These are phyloP conservation scores for Lymantria monacha DNA, from an alignment of 2,888 invertebrate genomes.

Conservation along the genomic window DNA sequence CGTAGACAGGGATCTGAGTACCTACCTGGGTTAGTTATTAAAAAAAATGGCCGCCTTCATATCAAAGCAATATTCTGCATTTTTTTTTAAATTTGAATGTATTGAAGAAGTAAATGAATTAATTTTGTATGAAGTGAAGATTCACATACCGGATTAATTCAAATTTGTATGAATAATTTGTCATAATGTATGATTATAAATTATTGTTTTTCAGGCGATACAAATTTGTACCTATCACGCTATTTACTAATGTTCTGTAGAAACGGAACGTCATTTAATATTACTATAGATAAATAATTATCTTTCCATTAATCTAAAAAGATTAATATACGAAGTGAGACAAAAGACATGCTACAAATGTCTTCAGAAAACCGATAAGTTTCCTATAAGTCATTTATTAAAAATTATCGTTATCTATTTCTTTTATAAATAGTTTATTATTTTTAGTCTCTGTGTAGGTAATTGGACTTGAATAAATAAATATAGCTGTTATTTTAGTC, in stretches of 20 bases:
- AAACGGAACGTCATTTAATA: constrained; percentile 16
- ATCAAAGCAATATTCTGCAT: background rate
- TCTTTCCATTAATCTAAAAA: constrained; percentile 26
- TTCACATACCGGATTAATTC: background rate
- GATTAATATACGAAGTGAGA: constrained; percentile 21
- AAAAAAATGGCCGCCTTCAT: too few relatives aligned
- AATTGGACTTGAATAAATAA: too few relatives aligned
- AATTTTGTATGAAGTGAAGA: too few relatives aligned
- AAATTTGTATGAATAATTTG: background rate
- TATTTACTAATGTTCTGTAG: constrained; percentile 20
- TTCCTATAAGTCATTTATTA: background rate
- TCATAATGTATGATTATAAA: background rate
- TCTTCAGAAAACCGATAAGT: constrained; percentile 11
- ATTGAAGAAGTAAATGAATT: too few relatives aligned
- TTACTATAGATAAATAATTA: constrained; percentile 27
- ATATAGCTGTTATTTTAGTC: too few relatives aligned
- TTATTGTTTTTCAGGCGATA: constrained; percentile 17
- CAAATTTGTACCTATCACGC: constrained; percentile 17
- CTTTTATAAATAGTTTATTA: too few relatives aligned
- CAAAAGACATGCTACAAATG: constrained; percentile 5
- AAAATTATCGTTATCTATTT: background rate
- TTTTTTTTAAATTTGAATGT: background rate
- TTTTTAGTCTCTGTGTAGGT: too few relatives aligned
- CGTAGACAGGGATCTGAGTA: too few relatives aligned
- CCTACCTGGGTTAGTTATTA: too few relatives aligned